Evolutionary conservation across 2,797 vertebrate species (phyloP).

Genomic region (Chelmon rostratus): DNA sequence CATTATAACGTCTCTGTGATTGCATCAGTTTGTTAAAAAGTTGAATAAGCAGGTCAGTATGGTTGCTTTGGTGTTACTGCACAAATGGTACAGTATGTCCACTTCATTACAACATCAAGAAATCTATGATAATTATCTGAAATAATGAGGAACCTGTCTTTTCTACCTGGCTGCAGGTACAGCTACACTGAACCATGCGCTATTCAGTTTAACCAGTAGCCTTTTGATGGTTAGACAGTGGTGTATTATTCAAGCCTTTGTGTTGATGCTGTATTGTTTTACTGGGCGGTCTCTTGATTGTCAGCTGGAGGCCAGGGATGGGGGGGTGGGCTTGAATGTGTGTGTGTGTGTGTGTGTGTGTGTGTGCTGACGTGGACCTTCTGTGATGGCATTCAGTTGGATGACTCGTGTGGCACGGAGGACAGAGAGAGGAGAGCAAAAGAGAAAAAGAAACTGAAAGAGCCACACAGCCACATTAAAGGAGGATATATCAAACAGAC

Average conservation of each 20-base stretch:
- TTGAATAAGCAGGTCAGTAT: not conserved
- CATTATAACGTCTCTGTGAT: not conserved
- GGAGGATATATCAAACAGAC: not conserved
- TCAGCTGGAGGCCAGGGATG: conserved; percentile 68
- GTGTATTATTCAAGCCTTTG: conserved; percentile 67
- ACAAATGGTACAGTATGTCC: not conserved
- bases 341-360: conserved; percentile 43
- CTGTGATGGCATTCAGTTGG: conserved; percentile 72
- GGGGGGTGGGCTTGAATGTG: conserved; percentile 10
- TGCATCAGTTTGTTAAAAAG: not conserved
- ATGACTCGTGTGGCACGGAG: conserved; percentile 48
- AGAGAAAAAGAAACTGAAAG: conserved; percentile 31
- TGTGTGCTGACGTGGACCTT: conserved; percentile 80
- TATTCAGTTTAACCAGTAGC: conserved; percentile 34
- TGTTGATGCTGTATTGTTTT: conserved; percentile 70
- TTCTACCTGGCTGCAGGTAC: conserved; percentile 22
- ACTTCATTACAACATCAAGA: conserved; percentile 5
- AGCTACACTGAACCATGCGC: conserved; percentile 27
- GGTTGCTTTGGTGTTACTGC: not conserved
- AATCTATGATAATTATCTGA: not conserved
- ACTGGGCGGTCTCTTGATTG: conserved; percentile 61
- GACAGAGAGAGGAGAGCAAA: conserved; percentile 37
- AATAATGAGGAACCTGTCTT: conserved; percentile 14
- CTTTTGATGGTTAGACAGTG: conserved; percentile 56
- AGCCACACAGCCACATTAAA: not conserved